A percentile compares a stretch with the other conserved stretches of the same genome.
These are phyloP conservation scores for Clarias gariepinus DNA, from an alignment of 2,113 vertebrate genomes.

Conservation along the genomic window DNA sequence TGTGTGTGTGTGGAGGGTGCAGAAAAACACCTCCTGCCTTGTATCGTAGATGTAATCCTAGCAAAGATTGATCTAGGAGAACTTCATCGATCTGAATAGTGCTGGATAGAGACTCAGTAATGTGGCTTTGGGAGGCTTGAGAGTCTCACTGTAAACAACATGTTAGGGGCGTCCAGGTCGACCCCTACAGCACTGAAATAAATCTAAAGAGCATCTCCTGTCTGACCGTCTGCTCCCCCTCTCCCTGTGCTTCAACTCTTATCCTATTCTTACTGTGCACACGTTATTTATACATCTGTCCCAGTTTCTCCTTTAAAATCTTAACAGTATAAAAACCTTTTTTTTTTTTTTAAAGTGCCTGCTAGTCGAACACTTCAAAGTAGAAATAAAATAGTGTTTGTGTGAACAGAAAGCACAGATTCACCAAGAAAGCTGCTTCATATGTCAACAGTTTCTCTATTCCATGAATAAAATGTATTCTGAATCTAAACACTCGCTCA, in stretches of 20 bases:
- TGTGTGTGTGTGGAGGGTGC: neutral
- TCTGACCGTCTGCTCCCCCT: conserved; percentile 1
- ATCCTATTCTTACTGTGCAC: conserved; percentile 1
- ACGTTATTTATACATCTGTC: conserved; percentile 9
- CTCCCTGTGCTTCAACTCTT: neutral
- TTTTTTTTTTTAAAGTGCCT: neutral
- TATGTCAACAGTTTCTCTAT: neutral
- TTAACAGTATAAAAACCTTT: neutral
- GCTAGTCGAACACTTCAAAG: neutral
- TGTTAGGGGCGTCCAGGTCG: conserved; percentile 42
- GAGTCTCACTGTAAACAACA: conserved; percentile 48
- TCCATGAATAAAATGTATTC: neutral
- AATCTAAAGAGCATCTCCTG: conserved; percentile 40
- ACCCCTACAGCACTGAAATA: conserved; percentile 38
- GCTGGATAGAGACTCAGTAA: conserved; percentile 41
- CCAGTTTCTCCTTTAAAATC: conserved; percentile 6
- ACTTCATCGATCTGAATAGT: conserved; percentile 50
- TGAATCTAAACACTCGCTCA: neutral
- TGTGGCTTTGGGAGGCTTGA: conserved; percentile 40
- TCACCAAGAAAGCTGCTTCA: neutral
- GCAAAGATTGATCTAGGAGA: conserved; percentile 45
- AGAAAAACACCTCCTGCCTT: conserved; percentile 11
- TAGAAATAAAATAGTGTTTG: neutral
- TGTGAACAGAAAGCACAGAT: neutral
- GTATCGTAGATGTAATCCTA: conserved; percentile 44